Base-by-base conservation (phyloP, 2,113 vertebrate species). In the Phyllopteryx taeniolatus region DNA sequence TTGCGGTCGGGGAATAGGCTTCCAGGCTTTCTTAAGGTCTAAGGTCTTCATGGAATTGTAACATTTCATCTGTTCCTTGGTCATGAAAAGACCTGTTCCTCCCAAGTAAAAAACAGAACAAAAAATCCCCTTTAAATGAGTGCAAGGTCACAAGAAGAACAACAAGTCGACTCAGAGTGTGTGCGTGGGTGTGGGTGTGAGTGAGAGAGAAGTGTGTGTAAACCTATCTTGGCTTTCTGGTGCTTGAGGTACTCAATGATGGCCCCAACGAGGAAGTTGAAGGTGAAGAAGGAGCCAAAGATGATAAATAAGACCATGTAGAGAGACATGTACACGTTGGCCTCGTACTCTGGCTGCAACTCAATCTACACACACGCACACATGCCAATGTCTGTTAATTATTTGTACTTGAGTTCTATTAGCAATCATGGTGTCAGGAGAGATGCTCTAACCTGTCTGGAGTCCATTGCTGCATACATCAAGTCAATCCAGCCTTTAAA, bases 401-500 rank as follows among this genome's bases (percentile, higher is more conserved):
- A 39, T 7, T 61, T 15, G 15, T 1, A 0, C 9, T 35, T 15
- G 7, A 14, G 14, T 61, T 19, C 8, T 35, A 17, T 27, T 31
- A 6, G 22, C 56, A 20, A 15, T 10, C 5, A 5, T 5, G 14
- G 19, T 60, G 27, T 33, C 2, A 2, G 15, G 8, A 19, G 61
- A 12, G 4, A 1, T 39, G 20, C 3, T 74, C 68, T 75, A 82
- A 98, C 97, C 79, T 91, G 74, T 0, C 93, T 94, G 0, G 96
- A 96, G 83, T 99, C 97, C 82, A 98, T 96, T 0, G 97, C 95
- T 0, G 94, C 93, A 0, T 98, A 98, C 96, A 99, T 98, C 82
- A 99, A 97, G 27, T 95, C 95, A 96, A 98, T 95, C 97, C 97
- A 99, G 54, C 97, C 97, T 86, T 99, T 99, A 86, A 99, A 98